Conservation (phyloP, 2,797 vertebrate species). For the Lacerta bilineata region DNA sequence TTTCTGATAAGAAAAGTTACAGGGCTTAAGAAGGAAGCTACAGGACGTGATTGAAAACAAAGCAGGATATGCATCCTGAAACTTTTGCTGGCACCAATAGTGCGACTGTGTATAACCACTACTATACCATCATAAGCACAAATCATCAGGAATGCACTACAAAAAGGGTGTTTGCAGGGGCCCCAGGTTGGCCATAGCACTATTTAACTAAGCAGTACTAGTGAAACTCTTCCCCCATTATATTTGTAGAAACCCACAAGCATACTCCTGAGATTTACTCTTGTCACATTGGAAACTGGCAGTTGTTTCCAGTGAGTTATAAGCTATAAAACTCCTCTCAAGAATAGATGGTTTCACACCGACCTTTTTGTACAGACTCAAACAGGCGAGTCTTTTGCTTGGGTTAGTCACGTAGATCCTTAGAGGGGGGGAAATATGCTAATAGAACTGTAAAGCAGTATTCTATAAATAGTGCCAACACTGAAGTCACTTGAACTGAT, state of each 20-base stretch:
- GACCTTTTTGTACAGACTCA: constrained; percentile 63
- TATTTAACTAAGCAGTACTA: neutral
- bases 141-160: no score
- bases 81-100: no score
- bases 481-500: constrained; percentile 51
- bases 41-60: no score
- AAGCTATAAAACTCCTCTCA: neutral
- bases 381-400: constrained; percentile 72
- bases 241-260: neutral
- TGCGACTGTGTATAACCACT: no score
- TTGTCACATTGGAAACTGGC: constrained; percentile 9
- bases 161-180: no score
- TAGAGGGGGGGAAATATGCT: constrained; percentile 57
- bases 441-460: constrained; percentile 68
- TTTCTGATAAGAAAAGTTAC: no score
- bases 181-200: neutral
- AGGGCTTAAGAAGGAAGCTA: no score
- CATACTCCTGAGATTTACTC: neutral
- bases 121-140: no score
- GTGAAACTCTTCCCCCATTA: neutral
- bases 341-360: constrained; percentile 56
- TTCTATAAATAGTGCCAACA: constrained; percentile 71
- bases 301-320: constrained; percentile 56
- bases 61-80: no score
- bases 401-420: constrained; percentile 72